A percentile compares a stretch with the other conserved stretches of the same genome.
These are phyloP conservation scores for Pollimyrus isidori DNA, from an alignment of 2,113 vertebrate species.

Conservation along the genomic window DNA sequence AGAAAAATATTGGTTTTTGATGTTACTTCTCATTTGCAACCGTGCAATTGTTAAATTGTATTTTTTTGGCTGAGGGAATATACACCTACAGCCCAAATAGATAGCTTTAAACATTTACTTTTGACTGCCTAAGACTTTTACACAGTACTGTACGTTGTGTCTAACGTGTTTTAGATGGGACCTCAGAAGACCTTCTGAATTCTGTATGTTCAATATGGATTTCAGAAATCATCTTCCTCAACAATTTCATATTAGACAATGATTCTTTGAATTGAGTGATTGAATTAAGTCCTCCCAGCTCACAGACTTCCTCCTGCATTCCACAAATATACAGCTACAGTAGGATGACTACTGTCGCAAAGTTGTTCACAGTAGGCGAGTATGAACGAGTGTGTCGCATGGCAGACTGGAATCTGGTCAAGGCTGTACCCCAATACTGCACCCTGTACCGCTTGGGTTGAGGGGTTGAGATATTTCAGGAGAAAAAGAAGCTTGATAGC, in stretches of 20 bases:
- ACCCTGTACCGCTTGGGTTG: not conserved
- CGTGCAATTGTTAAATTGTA: not conserved
- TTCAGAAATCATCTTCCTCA: not conserved
- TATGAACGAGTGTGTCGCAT: not conserved
- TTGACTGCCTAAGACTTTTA: not conserved
- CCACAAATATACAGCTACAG: not conserved
- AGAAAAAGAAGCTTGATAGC: not conserved
- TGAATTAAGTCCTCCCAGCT: not conserved
- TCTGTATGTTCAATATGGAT: not conserved
- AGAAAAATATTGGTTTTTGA: not conserved
- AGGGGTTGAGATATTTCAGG: not conserved
- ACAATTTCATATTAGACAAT: not conserved
- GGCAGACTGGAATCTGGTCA: not conserved
- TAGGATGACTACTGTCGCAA: not conserved
- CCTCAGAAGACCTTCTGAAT: not conserved
- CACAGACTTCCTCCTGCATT: not conserved
- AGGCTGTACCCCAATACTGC: not conserved
- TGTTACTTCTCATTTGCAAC: not conserved
- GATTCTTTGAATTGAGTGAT: not conserved
- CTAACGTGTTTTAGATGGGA: not conserved
- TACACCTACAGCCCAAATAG: not conserved
- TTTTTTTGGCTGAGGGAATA: not conserved
- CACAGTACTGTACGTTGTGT: not conserved
- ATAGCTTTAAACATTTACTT: not conserved
- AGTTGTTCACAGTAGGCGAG: not conserved